Percentiles rank a stretch among this genome's conserved stretches.
Evolutionary conservation across 2,888 invertebrate species (phyloP).

Genomic region (Steinernema carpocapsae): DNA sequence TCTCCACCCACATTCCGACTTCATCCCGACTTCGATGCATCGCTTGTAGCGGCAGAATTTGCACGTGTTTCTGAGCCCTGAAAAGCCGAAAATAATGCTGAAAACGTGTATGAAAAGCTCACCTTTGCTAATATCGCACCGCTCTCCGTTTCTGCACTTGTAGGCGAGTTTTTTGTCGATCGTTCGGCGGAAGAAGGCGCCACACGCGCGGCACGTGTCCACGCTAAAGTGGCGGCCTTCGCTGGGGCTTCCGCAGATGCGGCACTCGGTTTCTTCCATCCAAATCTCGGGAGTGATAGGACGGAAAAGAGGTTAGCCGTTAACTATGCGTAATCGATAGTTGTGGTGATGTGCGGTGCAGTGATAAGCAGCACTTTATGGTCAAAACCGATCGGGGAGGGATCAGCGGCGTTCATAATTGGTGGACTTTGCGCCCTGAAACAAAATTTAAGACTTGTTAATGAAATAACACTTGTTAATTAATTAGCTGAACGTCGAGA

Average conservation of each 20-base stretch:
- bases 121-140: conserved; percentile 62
- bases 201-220: conserved; percentile 48
- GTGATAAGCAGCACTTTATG: neutral
- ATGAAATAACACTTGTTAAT: too few relatives aligned
- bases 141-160: conserved; percentile 51
- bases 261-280: conserved; percentile 33
- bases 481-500: too few relatives aligned
- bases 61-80: neutral
- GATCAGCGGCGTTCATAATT: too few relatives aligned
- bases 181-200: conserved; percentile 50
- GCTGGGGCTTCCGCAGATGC: conserved; percentile 48
- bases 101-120: conserved; percentile 16
- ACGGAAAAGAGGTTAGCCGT: neutral
- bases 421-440: too few relatives aligned
- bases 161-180: conserved; percentile 59
- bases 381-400: too few relatives aligned
- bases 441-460: too few relatives aligned
- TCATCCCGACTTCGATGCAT: neutral
- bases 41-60: neutral
- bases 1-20: neutral
- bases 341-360: neutral
- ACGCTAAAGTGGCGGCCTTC: conserved; percentile 51
- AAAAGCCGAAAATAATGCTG: neutral
- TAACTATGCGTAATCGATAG: conserved; percentile 7
- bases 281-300: neutral